These are phyloP conservation scores for Hormiphora californensis DNA, from an alignment of 37 sponge, comb jelly and placozoan genomes.

Conservation along the genomic window DNA sequence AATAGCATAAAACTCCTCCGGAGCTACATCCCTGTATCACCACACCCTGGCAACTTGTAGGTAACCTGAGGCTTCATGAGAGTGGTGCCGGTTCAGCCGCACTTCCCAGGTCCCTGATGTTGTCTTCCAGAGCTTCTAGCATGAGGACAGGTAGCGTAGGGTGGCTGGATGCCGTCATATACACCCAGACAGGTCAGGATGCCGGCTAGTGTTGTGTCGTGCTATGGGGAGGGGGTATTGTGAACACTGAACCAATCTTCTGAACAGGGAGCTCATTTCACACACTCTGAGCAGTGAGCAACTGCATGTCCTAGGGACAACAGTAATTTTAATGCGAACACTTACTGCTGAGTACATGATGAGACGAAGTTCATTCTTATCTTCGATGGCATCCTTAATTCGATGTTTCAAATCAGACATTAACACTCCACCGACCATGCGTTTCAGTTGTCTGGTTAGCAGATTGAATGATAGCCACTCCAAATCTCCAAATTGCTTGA, in stretches of 20 bases:
- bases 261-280: too few species aligned
- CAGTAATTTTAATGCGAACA: too few species aligned
- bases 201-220: slow-evolving; percentile 34
- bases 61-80: not conserved
- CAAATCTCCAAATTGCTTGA: not conserved
- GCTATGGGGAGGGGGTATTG: too few species aligned
- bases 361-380: not conserved
- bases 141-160: slow-evolving; percentile 29
- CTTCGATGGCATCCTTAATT: not conserved
- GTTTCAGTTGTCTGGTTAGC: not conserved
- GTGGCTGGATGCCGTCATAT: slow-evolving; percentile 6
- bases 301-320: too few species aligned
- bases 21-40: too few species aligned
- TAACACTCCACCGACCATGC: not conserved
- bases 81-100: slow-evolving; percentile 8
- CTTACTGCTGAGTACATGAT: slow-evolving; percentile 23
- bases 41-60: slow-evolving; percentile 22
- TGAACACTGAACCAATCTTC: too few species aligned
- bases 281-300: too few species aligned
- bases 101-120: not conserved
- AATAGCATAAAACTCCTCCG: too few species aligned
- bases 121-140: slow-evolving; percentile 26
- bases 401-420: not conserved
- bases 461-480: not conserved
- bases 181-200: slow-evolving; percentile 45